Conservation (phyloP, 2,113 vertebrate species). For the Burhinus bistriatus region DNA sequence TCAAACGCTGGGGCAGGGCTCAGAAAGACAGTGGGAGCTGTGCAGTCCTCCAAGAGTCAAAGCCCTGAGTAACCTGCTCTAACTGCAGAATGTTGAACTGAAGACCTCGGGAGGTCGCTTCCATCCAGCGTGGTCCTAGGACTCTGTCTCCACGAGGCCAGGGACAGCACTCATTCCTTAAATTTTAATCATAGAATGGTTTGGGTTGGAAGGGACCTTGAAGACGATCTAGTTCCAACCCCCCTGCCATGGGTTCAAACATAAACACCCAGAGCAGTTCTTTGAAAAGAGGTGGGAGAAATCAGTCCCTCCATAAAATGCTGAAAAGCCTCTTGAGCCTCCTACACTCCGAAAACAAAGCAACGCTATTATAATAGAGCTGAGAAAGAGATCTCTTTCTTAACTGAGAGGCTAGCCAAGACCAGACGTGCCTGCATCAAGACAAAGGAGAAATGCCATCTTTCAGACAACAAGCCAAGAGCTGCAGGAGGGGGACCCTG, state of each 20-base stretch:
- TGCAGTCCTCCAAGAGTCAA: not conserved
- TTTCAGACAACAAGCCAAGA: not conserved
- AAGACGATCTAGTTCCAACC: not conserved
- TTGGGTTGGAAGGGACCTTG: not conserved
- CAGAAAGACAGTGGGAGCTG: not conserved
- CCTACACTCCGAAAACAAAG: not conserved
- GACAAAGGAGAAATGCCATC: not conserved
- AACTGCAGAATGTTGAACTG: not conserved
- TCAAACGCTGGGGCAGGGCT: not conserved
- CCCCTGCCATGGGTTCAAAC: not conserved
- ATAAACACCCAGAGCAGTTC: not conserved
- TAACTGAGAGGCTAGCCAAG: not conserved
- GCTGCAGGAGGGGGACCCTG: not conserved
- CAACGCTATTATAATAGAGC: accelerated
- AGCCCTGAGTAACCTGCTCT: not conserved
- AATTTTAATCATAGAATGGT: not conserved
- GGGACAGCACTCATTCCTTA: not conserved
- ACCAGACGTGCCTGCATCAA: not conserved
- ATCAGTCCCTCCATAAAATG: not conserved
- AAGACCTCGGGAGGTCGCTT: not conserved
- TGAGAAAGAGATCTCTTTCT: not conserved
- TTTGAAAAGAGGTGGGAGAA: not conserved
- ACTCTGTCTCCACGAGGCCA: not conserved
- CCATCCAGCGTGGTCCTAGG: not conserved
- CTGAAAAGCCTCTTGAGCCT: not conserved